These are phyloP conservation scores for Chionodraco myersi DNA, from an alignment of 2,113 vertebrate species.

Conservation along the genomic window DNA sequence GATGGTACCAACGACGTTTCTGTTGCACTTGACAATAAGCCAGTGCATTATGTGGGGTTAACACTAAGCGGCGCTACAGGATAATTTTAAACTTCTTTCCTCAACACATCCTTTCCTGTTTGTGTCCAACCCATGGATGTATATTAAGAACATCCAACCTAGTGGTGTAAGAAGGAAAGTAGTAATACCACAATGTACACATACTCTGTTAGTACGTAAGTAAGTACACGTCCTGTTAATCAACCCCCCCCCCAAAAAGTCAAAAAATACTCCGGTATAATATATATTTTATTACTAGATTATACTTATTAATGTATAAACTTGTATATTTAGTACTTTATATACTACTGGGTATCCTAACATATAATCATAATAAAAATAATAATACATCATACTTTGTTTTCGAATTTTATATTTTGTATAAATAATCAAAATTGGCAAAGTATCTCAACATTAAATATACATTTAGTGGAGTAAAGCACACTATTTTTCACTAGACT, in stretches of 20 bases:
- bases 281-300: neutral
- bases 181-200: neutral
- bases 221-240: neutral
- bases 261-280: neutral
- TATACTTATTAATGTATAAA: neutral
- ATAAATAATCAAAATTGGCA: neutral
- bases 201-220: neutral
- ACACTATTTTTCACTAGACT: neutral
- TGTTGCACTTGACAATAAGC: conserved; percentile 52
- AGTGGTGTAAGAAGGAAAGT: neutral
- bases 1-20: neutral
- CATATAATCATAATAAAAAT: too few species aligned
- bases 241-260: neutral
- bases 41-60: conserved; percentile 33
- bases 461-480: neutral
- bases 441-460: neutral
- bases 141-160: too few species aligned
- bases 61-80: conserved; percentile 67
- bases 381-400: neutral
- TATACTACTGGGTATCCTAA: neutral
- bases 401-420: neutral
- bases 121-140: neutral
- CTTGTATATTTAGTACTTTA: neutral
- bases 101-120: neutral
- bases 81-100: neutral